Evolutionary conservation across 2,888 invertebrate genomes (phyloP), one percentile per base, ranked within the genome.

Genomic region (Pachycephus smyrnensis): DNA sequence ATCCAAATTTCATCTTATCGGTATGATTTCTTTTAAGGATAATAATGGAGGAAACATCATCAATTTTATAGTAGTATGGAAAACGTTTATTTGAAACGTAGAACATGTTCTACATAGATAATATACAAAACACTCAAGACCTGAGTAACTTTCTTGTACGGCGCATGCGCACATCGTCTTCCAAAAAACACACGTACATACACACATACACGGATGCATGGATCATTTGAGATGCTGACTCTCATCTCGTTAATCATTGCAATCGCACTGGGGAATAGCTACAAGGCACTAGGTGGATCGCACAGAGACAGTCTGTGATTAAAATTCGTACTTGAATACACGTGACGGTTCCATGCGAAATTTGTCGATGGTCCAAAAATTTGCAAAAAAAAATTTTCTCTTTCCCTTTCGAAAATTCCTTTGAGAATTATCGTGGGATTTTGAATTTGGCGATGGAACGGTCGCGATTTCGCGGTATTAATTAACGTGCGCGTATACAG

Each of bases 21-120:
- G 0, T 9, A 9, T n/a, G 6, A 0, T 23, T 2, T 9, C 6
- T 55, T 40, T 6, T 23, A 1, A 0, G 40, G 40, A 15, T 55
- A 55, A 23, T 55, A 55, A 55, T 23, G 55, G 23, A 40, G n/a
- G n/a, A 40, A 40, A 15, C 15, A 79, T 69, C 73, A 68, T n/a
- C n/a, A 75, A 71, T 12, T 4, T 55, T 15, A 69, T 80, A 82
- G 80, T 84, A 75, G 80, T 85, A 87, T 90, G 85, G 86, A 89
- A 90, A 90, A 90, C 86, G 86, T 90, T 90, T 90, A 90, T 90
- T 90, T 88, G 86, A 86, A 87, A 86, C 87, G 86, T 89, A 89
- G 86, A 89, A 84, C 86, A 89, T 82, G 82, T 88, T 55, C 83
- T 86, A 87, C 86, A 88, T 77, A 80, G 87, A 88, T 87, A 87